A percentile compares a stretch with the other conserved stretches of the same genome.
These are phyloP conservation scores for Corydoras sp. DNA, from an alignment of 2,113 vertebrate species.

Conservation along the genomic window DNA sequence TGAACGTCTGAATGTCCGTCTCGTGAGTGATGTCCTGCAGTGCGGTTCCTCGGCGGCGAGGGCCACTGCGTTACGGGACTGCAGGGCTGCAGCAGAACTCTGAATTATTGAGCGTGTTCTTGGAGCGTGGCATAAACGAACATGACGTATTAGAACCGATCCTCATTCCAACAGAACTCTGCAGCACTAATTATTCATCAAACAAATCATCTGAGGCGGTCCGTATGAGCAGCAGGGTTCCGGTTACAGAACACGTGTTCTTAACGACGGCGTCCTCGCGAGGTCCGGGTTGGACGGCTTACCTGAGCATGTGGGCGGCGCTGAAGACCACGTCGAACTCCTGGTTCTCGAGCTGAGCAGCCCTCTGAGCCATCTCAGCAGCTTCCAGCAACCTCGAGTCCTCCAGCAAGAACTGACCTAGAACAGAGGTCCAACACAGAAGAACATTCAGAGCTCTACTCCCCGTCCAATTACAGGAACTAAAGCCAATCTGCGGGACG, in stretches of 20 bases:
- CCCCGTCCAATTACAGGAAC: too few species aligned
- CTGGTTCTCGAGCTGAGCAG: conserved; percentile 80
- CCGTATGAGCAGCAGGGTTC: too few species aligned
- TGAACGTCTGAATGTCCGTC: too few species aligned
- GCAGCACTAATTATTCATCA: background rate
- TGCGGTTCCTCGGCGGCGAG: background rate
- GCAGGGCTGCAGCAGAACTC: background rate
- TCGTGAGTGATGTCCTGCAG: background rate
- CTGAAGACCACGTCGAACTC: conserved; percentile 99
- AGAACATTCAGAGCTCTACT: too few species aligned
- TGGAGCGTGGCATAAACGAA: background rate
- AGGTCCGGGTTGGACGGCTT: background rate
- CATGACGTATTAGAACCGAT: background rate
- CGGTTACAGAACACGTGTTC: too few species aligned
- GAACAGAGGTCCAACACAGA: conserved; percentile 35
- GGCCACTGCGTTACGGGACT: background rate
- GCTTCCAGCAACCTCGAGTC: conserved; percentile 89
- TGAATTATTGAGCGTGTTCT: background rate
- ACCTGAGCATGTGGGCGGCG: conserved; percentile 98
- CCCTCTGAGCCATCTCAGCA: conserved; percentile 96
- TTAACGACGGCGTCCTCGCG: too few species aligned
- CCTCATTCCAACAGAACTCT: background rate
- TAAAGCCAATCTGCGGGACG: too few species aligned
- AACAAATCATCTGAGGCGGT: too few species aligned
- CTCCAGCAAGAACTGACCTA: conserved; percentile 96